Evolutionary conservation across 2,113 vertebrate species (phyloP), one percentile per base, ranked within the genome.

Genomic region (Hydrolagus affinis): DNA sequence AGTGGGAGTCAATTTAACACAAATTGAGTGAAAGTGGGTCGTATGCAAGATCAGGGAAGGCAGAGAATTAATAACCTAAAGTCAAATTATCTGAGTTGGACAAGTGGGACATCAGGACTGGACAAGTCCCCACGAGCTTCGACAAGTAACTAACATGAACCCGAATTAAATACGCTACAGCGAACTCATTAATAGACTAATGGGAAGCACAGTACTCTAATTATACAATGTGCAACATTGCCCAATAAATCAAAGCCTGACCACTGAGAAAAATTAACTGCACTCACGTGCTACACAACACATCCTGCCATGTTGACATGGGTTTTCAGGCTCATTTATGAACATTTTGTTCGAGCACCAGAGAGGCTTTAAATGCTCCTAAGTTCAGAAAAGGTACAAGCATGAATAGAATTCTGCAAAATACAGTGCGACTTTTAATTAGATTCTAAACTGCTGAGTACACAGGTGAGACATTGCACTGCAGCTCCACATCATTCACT

Each of bases 101-200:
- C 73, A 57, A 75, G 30, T 75, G 32, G 32, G 32, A 75, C 15
- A 75, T 19, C 72, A 74, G 32, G 56, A 75, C 30, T 75, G 73
- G 73, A 75, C 73, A 75, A 21, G 73, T 75, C 73, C 17, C 56
- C 21, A 10, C 56, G 73, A 75, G 32, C 9, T 75, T 32, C 56
- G 30, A 75, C 17, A 75, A 56, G 73, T 75, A 75, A 75, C 73
- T 75, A 75, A 75, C 32, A 75, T 57, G 21, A 56, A 56, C 11
- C 73, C 32, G 44, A 75, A 75, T 75, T 56, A 56, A 75, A 17
- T 56, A 8, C 17, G 28, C 8, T 32, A 56, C 19, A 11, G 30
- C 11, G 28, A 75, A 75, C 73, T 56, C 32, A 57, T 57, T 57
- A 75, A 56, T 44, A 10, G 7, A 75, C 32, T 75, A 19, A 30